phyloP scores from a whole-genome alignment of 2,797 vertebrate species.

The Halcyon leucocephala region DNA sequence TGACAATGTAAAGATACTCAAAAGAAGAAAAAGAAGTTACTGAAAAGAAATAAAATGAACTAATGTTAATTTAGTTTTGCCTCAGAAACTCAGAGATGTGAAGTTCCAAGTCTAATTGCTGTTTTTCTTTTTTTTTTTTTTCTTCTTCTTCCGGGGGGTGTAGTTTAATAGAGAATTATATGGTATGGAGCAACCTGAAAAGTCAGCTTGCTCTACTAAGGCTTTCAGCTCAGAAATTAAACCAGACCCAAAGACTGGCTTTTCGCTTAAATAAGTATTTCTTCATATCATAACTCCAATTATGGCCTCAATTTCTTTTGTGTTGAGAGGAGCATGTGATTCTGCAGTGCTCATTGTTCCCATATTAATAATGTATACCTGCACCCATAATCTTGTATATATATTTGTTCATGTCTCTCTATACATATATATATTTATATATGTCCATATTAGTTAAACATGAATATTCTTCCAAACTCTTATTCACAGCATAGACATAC shows the following conservation, averaged over 20 bases:
- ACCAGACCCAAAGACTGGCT: not conserved
- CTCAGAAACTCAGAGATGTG: not conserved
- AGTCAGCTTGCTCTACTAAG: not conserved
- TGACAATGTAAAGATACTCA: not conserved
- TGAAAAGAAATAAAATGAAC: not conserved
- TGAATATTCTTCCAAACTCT: not conserved
- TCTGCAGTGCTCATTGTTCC: not conserved
- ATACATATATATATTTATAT: not conserved
- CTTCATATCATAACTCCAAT: not conserved
- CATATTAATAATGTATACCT: not conserved
- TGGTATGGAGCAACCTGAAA: not conserved
- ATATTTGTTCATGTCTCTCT: not conserved
- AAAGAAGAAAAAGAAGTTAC: not conserved
- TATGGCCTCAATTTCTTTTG: not conserved
- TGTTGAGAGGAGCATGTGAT: not conserved
- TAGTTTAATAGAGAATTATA: not conserved
- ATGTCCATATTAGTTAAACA: not conserved
- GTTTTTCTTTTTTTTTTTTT: not conserved
- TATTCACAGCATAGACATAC: not conserved
- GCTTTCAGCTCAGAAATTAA: not conserved
- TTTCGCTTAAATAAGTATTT: not conserved
- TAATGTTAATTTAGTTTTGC: not conserved
- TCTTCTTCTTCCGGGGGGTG: fast-evolving
- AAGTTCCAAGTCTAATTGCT: not conserved
- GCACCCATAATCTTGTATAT: not conserved